A percentile compares a stretch with the other conserved stretches of the same genome.
phyloP scores from a whole-genome alignment of 2,888 invertebrate species.

The Therioaphis trifolii region DNA sequence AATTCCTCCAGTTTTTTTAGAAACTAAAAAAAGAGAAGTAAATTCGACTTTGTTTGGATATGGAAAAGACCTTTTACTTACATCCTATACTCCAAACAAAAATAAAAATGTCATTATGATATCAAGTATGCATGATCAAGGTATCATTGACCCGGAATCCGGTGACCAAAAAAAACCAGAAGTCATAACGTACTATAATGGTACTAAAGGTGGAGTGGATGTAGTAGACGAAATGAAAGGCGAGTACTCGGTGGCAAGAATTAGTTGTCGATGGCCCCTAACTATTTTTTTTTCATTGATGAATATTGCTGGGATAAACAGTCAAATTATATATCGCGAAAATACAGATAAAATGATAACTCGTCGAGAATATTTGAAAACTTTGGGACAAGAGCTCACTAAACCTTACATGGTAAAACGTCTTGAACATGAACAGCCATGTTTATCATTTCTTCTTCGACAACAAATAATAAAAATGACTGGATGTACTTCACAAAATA shows the following conservation, averaged over 20 bases:
- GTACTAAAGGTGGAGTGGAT: constrained; percentile 34
- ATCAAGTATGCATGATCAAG: constrained; percentile 42
- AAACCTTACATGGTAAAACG: constrained; percentile 20
- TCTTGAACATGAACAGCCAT: constrained; percentile 1
- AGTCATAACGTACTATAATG: constrained; percentile 28
- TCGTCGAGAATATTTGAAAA: constrained; percentile 7
- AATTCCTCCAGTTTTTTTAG: constrained; percentile 40
- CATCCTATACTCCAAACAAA: constrained; percentile 23
- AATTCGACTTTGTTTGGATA: constrained; percentile 46
- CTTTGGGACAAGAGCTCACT: constrained; percentile 7
- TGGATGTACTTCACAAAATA: constrained; percentile 16
- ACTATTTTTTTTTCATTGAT: constrained; percentile 22
- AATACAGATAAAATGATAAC: constrained; percentile 7
- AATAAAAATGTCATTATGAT: constrained; percentile 43
- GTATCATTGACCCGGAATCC: constrained; percentile 24
- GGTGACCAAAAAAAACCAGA: constrained; percentile 24
- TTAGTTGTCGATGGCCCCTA: constrained; percentile 30
- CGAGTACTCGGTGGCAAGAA: constrained; percentile 31
- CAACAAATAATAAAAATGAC: constrained; percentile 29
- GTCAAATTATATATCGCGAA: constrained; percentile 12
- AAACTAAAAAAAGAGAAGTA: constrained; percentile 33
- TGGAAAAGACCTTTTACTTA: constrained; percentile 28
- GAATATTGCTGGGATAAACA: constrained; percentile 33
- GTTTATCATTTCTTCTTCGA: constrained; percentile 14
- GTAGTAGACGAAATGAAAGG: constrained; percentile 29